phyloP scores from a whole-genome alignment of 2,113 vertebrate genomes.

The human region DNA sequence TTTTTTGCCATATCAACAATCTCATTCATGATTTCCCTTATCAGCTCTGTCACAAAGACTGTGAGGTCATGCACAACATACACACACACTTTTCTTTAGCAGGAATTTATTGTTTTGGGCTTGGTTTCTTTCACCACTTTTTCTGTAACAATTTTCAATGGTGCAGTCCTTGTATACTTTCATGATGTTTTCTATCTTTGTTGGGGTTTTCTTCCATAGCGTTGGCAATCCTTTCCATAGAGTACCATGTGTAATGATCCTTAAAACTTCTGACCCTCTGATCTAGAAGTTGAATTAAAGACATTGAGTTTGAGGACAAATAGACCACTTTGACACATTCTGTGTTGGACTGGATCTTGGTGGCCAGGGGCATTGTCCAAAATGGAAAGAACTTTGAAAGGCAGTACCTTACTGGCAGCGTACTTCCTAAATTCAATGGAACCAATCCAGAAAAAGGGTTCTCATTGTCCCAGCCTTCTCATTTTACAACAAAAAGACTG shows the following conservation, averaged over 20 bases:
- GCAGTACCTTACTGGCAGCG: not conserved
- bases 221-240: not conserved
- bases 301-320: not conserved
- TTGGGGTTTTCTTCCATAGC: not conserved
- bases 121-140: not conserved
- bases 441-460: not conserved
- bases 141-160: not conserved
- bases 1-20: not conserved
- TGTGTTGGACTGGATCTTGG: not conserved
- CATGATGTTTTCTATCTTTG: not conserved
- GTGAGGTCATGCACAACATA: not conserved
- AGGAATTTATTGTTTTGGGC: not conserved
- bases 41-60: not conserved
- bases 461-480: not conserved
- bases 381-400: not conserved
- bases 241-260: not conserved
- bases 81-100: not conserved
- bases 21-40: not conserved
- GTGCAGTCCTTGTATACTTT: not conserved
- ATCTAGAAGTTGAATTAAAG: not conserved
- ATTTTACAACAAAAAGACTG: not conserved
- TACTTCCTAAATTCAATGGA: not conserved
- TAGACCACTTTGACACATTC: not conserved
- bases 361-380: not conserved
- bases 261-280: not conserved